Evolutionary conservation across 2,888 invertebrate genomes (phyloP), one percentile per base, ranked within the genome.

Genomic region (Catocala fraxini): DNA sequence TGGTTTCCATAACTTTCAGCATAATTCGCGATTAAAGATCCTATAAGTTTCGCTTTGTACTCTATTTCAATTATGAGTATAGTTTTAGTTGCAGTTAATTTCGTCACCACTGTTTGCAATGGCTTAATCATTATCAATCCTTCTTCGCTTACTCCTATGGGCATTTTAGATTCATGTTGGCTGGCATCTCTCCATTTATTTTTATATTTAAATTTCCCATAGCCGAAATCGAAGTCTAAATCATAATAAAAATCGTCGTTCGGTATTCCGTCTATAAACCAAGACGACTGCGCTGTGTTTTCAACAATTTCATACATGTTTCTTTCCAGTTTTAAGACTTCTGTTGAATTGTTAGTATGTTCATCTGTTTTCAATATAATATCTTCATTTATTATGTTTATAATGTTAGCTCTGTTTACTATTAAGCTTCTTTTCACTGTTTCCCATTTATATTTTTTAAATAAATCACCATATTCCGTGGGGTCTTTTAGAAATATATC

Each of bases 401-500:
- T 46, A 3, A 90, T 69, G 60, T 74, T 78, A 0, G 80, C 71
- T 6, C 80, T 82, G 58, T 82, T 79, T 0, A 92, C 64, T 7
- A 33, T 66, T 6, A 90, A 15, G 51, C 75, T 80, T 68, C 90
- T 81, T 35, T 66, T 72, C 0, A 87, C 81, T 70, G 87, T 77
- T 1, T 77, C 74, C 93, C 93, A 93, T 55, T 90, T 66, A 61
- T 70, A 90, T 45, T 83, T 76, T 39, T 82, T 43, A 56, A 80
- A 93, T 7, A 90, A 52, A 58, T 90, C 68, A 0, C 84, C 82
- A 43, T 89, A 88, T 0, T 73, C 63, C 0, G 92, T 92, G 0
- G 92, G 92, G 34, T 92, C 89, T 54, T 77, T 88, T 1, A 91
- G 47, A 57, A 84, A 92, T 11, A 92, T 71, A 6, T 87, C 78